phyloP scores from a whole-genome alignment of 2,888 invertebrate genomes.

The Margaritifera margaritifera region DNA sequence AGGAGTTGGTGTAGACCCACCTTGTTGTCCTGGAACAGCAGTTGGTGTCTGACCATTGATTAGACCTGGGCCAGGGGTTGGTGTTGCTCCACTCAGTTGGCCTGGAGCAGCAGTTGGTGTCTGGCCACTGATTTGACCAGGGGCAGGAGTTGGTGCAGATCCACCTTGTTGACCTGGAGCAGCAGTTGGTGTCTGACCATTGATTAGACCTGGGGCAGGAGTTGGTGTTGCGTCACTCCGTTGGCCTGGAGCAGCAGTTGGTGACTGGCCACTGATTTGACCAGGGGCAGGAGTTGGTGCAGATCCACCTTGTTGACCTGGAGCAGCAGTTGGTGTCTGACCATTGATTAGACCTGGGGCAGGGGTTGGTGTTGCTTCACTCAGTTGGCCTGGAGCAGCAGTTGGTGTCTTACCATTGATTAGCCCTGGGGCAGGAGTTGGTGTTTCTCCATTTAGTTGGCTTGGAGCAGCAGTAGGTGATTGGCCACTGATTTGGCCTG shows the following conservation, averaged over 20 bases:
- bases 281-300: conserved; percentile 32
- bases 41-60: conserved; percentile 28
- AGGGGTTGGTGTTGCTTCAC: conserved; percentile 4
- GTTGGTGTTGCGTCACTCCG: conserved; percentile 24
- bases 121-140: conserved; percentile 3
- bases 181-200: conserved; percentile 28
- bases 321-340: conserved; percentile 27
- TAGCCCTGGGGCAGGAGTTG: conserved; percentile 3
- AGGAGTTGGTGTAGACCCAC: conserved; percentile 31
- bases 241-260: conserved; percentile 27
- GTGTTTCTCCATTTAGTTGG: not conserved
- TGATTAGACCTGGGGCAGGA: conserved; percentile 19
- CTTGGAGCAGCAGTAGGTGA: conserved; percentile 3
- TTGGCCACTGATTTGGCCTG: not conserved
- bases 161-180: too few species aligned
- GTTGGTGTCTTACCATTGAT: conserved; percentile 1
- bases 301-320: conserved; percentile 19
- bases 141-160: conserved; percentile 3
- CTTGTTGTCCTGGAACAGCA: conserved; percentile 22
- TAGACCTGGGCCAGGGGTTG: conserved; percentile 26
- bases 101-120: conserved; percentile 10
- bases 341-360: conserved; percentile 12
- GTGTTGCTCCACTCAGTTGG: conserved; percentile 3
- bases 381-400: conserved; percentile 1
- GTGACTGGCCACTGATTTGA: conserved; percentile 17